Conservation (phyloP, 2,113 vertebrate species). For the Spizaetus ornatus region DNA sequence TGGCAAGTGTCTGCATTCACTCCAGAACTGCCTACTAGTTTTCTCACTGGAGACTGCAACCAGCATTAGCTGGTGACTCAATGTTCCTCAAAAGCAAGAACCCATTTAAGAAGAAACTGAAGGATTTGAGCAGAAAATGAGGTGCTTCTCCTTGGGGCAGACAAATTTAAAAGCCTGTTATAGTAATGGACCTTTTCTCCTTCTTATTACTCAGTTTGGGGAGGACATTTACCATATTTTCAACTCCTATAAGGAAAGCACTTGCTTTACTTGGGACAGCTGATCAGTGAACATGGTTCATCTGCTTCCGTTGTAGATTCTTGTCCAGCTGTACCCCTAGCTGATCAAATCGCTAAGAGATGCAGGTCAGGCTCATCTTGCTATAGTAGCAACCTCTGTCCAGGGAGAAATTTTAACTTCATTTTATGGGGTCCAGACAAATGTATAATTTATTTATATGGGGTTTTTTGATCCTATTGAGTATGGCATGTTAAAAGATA, state of each 20-base stretch:
- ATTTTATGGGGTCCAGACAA: not conserved
- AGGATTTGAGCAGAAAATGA: not conserved
- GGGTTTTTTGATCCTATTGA: not conserved
- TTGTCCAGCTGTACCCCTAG: not conserved
- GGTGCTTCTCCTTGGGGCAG: not conserved
- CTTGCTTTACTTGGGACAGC: not conserved
- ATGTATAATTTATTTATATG: not conserved
- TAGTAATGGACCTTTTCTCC: not conserved
- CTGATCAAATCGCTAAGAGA: not conserved
- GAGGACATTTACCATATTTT: not conserved
- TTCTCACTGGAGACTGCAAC: not conserved
- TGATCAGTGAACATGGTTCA: not conserved
- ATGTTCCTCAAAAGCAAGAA: not conserved
- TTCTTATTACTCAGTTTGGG: not conserved
- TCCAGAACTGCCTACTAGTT: not conserved
- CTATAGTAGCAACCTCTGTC: not conserved
- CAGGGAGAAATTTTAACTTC: not conserved
- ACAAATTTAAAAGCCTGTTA: not conserved
- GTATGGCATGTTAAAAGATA: not conserved
- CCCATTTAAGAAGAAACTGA: not conserved
- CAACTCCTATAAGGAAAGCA: not conserved
- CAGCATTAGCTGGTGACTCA: not conserved
- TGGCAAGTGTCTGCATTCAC: not conserved
- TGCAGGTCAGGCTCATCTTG: not conserved
- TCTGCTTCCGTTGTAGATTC: not conserved